phyloP scores from a whole-genome alignment of 2,797 vertebrate species.

The Manis javanica region DNA sequence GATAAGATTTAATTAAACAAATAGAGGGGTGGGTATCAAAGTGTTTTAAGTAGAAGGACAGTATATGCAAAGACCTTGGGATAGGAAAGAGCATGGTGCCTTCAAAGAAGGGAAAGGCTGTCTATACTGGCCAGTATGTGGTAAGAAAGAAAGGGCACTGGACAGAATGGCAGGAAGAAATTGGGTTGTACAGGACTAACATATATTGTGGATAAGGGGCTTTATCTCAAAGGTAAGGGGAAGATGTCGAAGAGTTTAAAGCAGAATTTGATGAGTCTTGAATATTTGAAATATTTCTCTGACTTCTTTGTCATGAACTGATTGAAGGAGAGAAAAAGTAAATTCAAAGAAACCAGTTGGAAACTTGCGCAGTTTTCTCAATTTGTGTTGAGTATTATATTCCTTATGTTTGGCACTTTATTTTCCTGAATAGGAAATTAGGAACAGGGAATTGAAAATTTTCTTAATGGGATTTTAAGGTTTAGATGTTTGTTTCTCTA shows the following conservation, averaged over 20 bases:
- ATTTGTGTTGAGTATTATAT: not conserved
- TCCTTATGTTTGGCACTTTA: not conserved
- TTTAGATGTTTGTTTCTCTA: not conserved
- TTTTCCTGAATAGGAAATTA: conserved; percentile 34
- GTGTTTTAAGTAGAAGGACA: not conserved
- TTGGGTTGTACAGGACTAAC: not conserved
- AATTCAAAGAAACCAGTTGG: not conserved
- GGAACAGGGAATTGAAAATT: not conserved
- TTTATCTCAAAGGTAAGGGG: not conserved
- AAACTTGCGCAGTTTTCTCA: not conserved
- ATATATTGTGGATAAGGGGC: not conserved
- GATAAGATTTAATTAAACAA: not conserved
- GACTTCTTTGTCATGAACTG: not conserved
- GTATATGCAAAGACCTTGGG: not conserved
- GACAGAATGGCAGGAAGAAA: not conserved
- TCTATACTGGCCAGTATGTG: too few species aligned
- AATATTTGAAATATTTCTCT: not conserved
- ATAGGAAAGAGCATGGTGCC: not conserved
- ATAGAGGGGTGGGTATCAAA: not conserved
- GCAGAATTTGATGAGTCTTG: not conserved
- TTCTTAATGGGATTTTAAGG: not conserved
- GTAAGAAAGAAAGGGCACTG: not conserved
- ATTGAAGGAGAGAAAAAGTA: not conserved
- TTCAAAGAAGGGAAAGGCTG: not conserved
- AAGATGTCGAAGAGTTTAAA: not conserved